phyloP scores from a whole-genome alignment of 2,797 vertebrate genomes.

The Oophaga sylvatica region DNA sequence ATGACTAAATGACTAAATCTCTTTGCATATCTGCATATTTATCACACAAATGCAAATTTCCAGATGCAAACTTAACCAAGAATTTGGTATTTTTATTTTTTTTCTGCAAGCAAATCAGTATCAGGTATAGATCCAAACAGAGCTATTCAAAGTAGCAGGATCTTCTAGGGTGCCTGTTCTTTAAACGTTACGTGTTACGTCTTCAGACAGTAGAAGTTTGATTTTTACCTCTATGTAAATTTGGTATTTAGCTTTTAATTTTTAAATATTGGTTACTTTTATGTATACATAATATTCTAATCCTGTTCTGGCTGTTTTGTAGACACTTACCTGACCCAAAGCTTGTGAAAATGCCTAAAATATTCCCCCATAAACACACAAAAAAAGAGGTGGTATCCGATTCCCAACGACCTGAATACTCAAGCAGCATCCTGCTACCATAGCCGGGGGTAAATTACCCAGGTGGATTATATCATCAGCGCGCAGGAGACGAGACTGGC shows the following conservation, averaged over 20 bases:
- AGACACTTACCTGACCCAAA: no score
- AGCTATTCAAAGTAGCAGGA: constrained; percentile 14
- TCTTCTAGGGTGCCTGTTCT: background rate
- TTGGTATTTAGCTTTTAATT: background rate
- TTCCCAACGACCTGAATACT: no score
- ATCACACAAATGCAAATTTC: constrained; percentile 18
- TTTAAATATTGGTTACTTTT: background rate
- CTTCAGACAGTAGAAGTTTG: background rate
- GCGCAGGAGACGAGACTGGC: no score
- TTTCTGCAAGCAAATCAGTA: constrained; percentile 24
- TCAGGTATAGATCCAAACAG: background rate
- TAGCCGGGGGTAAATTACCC: no score
- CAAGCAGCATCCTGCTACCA: no score
- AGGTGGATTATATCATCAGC: no score
- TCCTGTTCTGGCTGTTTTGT: no score
- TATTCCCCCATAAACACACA: no score
- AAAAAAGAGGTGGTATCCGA: no score
- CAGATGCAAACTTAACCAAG: constrained; percentile 20
- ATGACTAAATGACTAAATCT: background rate
- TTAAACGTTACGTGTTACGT: background rate
- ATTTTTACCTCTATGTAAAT: background rate
- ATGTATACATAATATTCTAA: background rate
- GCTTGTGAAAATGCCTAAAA: no score
- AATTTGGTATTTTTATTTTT: constrained; percentile 5
- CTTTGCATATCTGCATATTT: constrained; percentile 5